Base-by-base conservation (phyloP, 1,140 invertebrate species). In the Platyscapa corneri region DNA sequence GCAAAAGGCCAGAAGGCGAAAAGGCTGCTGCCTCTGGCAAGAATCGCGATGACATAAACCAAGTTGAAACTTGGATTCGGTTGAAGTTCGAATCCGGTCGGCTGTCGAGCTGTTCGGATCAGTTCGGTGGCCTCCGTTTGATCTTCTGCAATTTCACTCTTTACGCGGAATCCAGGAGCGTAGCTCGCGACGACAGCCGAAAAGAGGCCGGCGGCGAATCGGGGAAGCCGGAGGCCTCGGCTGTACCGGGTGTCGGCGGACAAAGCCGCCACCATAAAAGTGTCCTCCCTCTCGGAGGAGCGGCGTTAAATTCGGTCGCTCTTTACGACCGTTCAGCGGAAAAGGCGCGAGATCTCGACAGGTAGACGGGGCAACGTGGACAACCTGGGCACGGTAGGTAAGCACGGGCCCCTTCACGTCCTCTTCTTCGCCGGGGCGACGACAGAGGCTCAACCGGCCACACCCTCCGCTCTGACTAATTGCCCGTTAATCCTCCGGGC, bases 201-300 rank as follows among this genome's bases (percentile, higher is more conserved):
- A 23, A 74, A n/a, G 30, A 77, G 75, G 46, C 1, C 2, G 16
- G 10, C n/a, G 27, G 72, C 39, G 42, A 75, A 75, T 75, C 74
- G 10, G n/a, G 7, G 42, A 49, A 30, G n/a, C 6, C 34, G 16
- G 6, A 32, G 23, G 2, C 32, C 39, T n/a, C 70, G 39, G 70
- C 0, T 32, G 37, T 74, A 3, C 6, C 42, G 42, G 46, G 27
- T 27, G 32, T 60, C 46, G 5, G 1, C 16, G 16, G 46, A 77
- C 89, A 90, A 90, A 89, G 89, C 85, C 81, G 77, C 86, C 86
- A 88, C 88, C 89, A 91, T 91, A 90, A 91, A 91, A 90, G 87
- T 90, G 89, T 90, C 89, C 89, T 88, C 87, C 88, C 87, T 83
- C 27, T 42, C 72, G n/a, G 20, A n/a, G 12, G 78, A 79, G 64